These are phyloP conservation scores for Oligia strigilis DNA, from an alignment of 2,888 invertebrate species.

Conservation along the genomic window DNA sequence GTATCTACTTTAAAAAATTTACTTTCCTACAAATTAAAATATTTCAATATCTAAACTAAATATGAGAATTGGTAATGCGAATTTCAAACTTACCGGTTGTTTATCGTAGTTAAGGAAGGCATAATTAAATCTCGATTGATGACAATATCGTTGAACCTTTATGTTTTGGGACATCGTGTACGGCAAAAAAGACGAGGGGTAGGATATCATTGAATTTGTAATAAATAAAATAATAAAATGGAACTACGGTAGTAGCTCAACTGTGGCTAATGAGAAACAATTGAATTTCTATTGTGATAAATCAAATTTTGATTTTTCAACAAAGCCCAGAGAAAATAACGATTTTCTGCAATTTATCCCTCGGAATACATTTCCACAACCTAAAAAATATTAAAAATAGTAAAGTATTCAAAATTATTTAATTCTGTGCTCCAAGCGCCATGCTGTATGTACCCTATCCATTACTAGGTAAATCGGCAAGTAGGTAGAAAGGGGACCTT, in stretches of 20 bases:
- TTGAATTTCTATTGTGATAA: too few relatives aligned
- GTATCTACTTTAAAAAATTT: background rate
- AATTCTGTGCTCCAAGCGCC: background rate
- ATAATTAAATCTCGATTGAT: slow-evolving; percentile 5
- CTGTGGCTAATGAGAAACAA: too few relatives aligned
- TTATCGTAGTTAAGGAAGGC: background rate
- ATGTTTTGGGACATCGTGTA: background rate
- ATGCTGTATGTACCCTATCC: background rate
- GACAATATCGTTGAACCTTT: background rate
- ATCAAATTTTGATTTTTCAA: too few relatives aligned
- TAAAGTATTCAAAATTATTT: background rate
- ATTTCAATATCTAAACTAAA: background rate
- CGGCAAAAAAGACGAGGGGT: background rate
- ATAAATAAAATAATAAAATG: slow-evolving; percentile 1
- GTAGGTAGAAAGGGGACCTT: slow-evolving; percentile 22
- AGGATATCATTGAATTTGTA: background rate
- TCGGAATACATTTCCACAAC: background rate
- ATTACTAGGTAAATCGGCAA: slow-evolving; percentile 1
- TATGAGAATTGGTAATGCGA: background rate
- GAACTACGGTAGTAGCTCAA: background rate
- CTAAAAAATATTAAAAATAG: background rate
- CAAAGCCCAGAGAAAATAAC: background rate
- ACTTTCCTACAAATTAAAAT: background rate
- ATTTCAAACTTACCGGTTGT: slow-evolving; percentile 2
- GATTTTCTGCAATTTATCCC: background rate